These are phyloP conservation scores for Athetis lepigone DNA, from an alignment of 2,888 invertebrate genomes.

Conservation along the genomic window DNA sequence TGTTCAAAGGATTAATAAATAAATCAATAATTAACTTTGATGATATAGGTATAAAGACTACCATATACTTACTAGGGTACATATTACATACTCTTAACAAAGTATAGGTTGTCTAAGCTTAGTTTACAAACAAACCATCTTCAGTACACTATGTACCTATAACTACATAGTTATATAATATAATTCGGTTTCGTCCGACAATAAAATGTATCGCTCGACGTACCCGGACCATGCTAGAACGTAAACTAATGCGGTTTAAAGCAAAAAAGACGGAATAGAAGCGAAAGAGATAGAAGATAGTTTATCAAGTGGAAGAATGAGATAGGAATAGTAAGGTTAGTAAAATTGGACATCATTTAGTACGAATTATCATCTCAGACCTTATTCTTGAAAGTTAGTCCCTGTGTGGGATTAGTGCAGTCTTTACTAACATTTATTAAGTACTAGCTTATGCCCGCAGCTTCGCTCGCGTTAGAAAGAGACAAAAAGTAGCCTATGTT, in stretches of 20 bases:
- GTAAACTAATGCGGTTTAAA: slow-evolving; percentile 44
- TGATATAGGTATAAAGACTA: no score
- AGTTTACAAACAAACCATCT: slow-evolving; percentile 12
- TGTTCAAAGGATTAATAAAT: no score
- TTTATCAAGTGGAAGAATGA: background rate
- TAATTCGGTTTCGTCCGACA: slow-evolving; percentile 50
- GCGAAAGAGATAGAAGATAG: background rate
- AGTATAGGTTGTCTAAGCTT: background rate
- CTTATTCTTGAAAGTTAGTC: background rate
- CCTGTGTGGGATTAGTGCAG: background rate
- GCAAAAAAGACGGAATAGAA: background rate
- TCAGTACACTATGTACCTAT: background rate
- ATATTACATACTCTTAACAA: background rate
- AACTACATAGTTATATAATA: slow-evolving; percentile 38
- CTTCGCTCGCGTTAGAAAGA: no score
- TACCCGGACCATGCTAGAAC: slow-evolving; percentile 55
- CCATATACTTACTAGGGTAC: no score
- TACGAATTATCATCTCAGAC: background rate
- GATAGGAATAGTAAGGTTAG: background rate
- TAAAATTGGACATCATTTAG: no score
- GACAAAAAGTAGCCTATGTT: no score
- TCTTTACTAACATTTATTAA: background rate
- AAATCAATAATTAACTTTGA: no score
- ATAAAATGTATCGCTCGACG: slow-evolving; percentile 59
- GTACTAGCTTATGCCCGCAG: no score